phyloP scores from a whole-genome alignment of 1,140 invertebrate species.

The Agraylea sexmaculata region DNA sequence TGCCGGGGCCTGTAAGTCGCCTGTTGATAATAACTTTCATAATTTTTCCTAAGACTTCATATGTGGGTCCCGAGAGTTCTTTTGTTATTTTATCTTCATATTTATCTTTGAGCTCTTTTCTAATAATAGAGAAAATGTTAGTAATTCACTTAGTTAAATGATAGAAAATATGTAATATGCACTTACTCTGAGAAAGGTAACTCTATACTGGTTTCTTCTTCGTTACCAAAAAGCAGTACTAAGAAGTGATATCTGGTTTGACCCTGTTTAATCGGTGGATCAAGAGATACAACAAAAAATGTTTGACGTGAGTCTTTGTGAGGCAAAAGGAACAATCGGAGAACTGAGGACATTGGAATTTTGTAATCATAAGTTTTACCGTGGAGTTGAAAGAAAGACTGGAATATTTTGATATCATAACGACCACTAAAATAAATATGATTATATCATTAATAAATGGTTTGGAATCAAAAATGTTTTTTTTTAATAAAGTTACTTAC shows the following conservation, averaged over 20 bases:
- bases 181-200: constrained; percentile 80
- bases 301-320: constrained; percentile 97
- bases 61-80: constrained; percentile 84
- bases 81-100: constrained; percentile 90
- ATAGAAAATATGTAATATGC: constrained; percentile 12
- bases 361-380: constrained; percentile 99
- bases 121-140: constrained; percentile 31
- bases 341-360: constrained; percentile 92
- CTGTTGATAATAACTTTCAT: constrained; percentile 93
- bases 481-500: constrained; percentile 35
- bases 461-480: too few relatives aligned
- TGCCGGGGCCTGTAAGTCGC: constrained; percentile 90
- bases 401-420: constrained; percentile 98
- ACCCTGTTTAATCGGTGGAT: constrained; percentile 99
- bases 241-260: constrained; percentile 95
- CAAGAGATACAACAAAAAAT: constrained; percentile 97
- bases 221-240: constrained; percentile 86
- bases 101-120: constrained; percentile 83
- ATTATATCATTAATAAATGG: constrained; percentile 10
- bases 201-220: constrained; percentile 91
- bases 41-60: constrained; percentile 89
- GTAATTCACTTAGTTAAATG: constrained; percentile 14
- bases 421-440: constrained; percentile 70
- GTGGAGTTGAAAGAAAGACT: constrained; percentile 95
- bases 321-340: constrained; percentile 87